Evolutionary conservation across 2,888 invertebrate species (phyloP).

Genomic region (Perithous albicinctus): DNA sequence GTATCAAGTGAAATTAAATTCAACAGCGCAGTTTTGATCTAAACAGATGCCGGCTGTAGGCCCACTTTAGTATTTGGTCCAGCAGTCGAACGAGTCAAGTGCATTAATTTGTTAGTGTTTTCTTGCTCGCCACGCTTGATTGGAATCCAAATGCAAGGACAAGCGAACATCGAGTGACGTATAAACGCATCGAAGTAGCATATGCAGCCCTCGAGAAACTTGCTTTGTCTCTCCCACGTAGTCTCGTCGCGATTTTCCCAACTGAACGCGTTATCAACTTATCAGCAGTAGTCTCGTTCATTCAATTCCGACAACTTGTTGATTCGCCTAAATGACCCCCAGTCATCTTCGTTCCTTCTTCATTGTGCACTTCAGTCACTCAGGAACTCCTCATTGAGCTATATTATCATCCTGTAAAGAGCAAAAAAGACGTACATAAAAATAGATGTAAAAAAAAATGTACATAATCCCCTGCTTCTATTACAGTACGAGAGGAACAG

Average conservation of each 20-base stretch:
- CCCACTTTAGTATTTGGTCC: not conserved
- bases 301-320: slow-evolving; percentile 48
- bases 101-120: slow-evolving; percentile 34
- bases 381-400: not conserved
- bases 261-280: slow-evolving; percentile 43
- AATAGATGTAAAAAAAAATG: not conserved
- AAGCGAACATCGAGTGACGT: not conserved
- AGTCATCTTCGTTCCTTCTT: slow-evolving; percentile 24
- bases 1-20: not conserved
- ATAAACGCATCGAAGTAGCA: not conserved
- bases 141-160: slow-evolving; percentile 30
- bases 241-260: slow-evolving; percentile 25
- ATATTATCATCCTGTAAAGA: not conserved
- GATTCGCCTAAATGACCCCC: slow-evolving; percentile 32
- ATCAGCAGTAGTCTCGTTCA: slow-evolving; percentile 51
- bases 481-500: not conserved
- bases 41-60: not conserved
- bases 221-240: slow-evolving; percentile 3
- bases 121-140: slow-evolving; percentile 5
- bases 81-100: slow-evolving; percentile 7
- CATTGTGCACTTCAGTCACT: not conserved
- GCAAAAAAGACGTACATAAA: not conserved
- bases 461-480: not conserved
- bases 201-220: not conserved
- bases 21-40: not conserved